A percentile compares a stretch with the other conserved stretches of the same genome.
Evolutionary conservation across 1,140 invertebrate genomes (phyloP).

Genomic region (Leptinotarsa defecta): DNA sequence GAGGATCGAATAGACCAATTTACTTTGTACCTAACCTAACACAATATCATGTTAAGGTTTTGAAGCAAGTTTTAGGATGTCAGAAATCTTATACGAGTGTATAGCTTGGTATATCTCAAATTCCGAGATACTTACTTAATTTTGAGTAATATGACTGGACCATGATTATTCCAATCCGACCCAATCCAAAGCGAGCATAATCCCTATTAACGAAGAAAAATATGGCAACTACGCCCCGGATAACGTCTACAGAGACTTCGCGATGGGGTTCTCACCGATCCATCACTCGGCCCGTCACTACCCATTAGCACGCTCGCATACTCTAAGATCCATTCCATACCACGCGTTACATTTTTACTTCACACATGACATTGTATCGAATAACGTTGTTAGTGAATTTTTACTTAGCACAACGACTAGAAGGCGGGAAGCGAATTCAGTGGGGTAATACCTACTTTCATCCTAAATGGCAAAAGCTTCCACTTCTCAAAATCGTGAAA

Average conservation of each 20-base stretch:
- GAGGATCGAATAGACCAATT: too few species aligned
- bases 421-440: background rate
- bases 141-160: too few species aligned
- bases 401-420: constrained; percentile 5
- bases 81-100: too few species aligned
- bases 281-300: constrained; percentile 64
- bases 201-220: background rate
- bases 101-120: too few species aligned
- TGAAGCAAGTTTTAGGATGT: too few species aligned
- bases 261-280: constrained; percentile 57
- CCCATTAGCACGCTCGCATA: constrained; percentile 64
- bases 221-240: constrained; percentile 21
- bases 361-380: constrained; percentile 16
- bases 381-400: constrained; percentile 20
- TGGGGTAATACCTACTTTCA: too few species aligned
- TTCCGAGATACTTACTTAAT: too few species aligned
- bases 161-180: too few species aligned
- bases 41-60: too few species aligned
- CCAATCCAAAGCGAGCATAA: background rate
- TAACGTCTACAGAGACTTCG: constrained; percentile 20
- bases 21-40: too few species aligned
- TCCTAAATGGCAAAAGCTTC: too few species aligned
- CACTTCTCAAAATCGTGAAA: too few species aligned
- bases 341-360: constrained; percentile 26
- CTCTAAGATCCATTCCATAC: constrained; percentile 41